Base-by-base conservation (phyloP, 2,888 invertebrate species). In the Synanthedon vespiformis region DNA sequence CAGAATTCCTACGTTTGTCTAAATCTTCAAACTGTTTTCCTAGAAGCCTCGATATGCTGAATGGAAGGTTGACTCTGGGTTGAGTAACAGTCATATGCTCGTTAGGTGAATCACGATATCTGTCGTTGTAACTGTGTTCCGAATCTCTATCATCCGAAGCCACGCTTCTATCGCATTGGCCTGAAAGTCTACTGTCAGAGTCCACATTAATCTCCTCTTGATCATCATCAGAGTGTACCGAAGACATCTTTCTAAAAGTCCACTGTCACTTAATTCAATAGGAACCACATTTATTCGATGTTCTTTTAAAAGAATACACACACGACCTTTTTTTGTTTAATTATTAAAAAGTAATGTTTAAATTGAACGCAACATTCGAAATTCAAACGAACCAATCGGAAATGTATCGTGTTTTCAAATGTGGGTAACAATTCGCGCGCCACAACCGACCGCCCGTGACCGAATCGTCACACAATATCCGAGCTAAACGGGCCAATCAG, bases 11-110 rank as follows among this genome's bases (percentile, higher is more conserved):
- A 54, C 88, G 77, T 58, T 88, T 87, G 41, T 89, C 89, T 65
- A 90, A 88, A 52, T 91, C 90, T 60, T 92, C 92, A 62, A 92
- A 92, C 60, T 92, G 92, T 78, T 92, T 92, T n/a, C 93, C 93
- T 68, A 94, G 82, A 65, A 94, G 88, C 67, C 94, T 90, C 40
- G 94, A 94, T 89, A 94, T 94, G 79, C 94, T 94, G 84, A 94
- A 94, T 54, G 94, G 93, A 62, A 94, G 70, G 48, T 89, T 89
- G 49, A 89, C 89, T 66, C 88, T 88, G 57, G 74, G 89, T 64
- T 77, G 89, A 14, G 85, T 87, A 63, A 69, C 87, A 56, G 74
- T 88, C 74, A 86, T 85, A 56, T 89, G 89, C n/a, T 77, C 83
- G 58, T 77, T 82, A 0, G 88, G 86, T 1, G 87, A 86, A 70